phyloP scores from a whole-genome alignment of 2,888 invertebrate genomes.

The Macrosoma leucophasiata region DNA sequence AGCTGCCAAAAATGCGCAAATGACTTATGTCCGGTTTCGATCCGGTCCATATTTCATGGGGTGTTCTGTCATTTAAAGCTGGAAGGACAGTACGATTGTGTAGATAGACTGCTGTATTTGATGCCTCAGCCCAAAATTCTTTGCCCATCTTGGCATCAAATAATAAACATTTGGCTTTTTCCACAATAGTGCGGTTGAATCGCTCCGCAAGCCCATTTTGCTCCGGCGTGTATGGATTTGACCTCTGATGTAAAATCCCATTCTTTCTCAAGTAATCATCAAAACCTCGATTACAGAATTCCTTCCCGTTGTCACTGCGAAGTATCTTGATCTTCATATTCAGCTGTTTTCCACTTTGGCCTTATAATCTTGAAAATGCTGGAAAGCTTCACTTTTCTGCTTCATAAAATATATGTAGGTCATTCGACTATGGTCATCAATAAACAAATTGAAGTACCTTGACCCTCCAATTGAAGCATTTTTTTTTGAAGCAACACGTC shows the following conservation, averaged over 20 bases:
- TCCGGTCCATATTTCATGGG: conserved; percentile 23
- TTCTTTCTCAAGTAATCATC: conserved; percentile 14
- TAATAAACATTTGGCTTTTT: conserved; percentile 20
- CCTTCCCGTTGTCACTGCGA: conserved; percentile 19
- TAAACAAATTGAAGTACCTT: conserved; percentile 21
- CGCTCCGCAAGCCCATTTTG: conserved; percentile 27
- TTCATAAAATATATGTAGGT: conserved; percentile 24
- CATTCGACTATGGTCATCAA: conserved; percentile 22
- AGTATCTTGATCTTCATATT: conserved; percentile 20
- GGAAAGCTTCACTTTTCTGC: conserved; percentile 20
- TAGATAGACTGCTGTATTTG: conserved; percentile 21
- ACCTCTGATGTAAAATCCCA: conserved; percentile 27
- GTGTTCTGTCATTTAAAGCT: conserved; percentile 17
- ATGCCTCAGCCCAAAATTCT: conserved; percentile 24
- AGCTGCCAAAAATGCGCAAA: conserved; percentile 8
- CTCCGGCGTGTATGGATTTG: conserved; percentile 24
- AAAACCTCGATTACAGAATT: conserved; percentile 21
- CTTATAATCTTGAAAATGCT: conserved; percentile 22
- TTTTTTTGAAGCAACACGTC: too few relatives aligned
- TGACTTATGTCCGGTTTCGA: conserved; percentile 21
- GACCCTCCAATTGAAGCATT: conserved; percentile 13
- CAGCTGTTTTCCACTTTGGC: conserved; percentile 20
- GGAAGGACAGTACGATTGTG: conserved; percentile 16
- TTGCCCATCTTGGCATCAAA: conserved; percentile 22
- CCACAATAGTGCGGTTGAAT: conserved; percentile 19